Evolutionary conservation across 2,888 invertebrate species (phyloP).

Genomic region (Drosophila mimetica): DNA sequence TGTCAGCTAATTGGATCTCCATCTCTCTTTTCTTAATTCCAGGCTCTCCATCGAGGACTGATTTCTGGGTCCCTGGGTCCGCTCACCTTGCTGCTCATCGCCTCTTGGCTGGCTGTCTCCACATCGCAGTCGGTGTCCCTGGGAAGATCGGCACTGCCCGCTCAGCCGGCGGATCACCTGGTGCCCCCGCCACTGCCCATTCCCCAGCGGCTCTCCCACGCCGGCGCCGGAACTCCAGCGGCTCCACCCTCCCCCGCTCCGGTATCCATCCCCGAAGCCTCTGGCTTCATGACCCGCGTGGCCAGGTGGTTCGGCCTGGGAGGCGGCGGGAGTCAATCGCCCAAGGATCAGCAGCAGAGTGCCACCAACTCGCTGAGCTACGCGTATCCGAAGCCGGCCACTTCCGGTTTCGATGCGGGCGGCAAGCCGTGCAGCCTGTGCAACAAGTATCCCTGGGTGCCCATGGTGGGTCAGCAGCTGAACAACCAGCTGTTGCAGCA

Average conservation of each 20-base stretch:
- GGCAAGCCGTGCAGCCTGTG: constrained; percentile 90
- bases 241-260: not conserved
- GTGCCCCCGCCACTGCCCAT: constrained; percentile 78
- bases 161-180: constrained; percentile 80
- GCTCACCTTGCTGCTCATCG: constrained; percentile 23
- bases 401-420: constrained; percentile 59
- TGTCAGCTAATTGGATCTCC: constrained; percentile 20
- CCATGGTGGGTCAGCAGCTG: constrained; percentile 85
- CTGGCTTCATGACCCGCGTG: constrained; percentile 83
- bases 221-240: constrained; percentile 34
- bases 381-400: constrained; percentile 66
- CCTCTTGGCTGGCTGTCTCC: constrained; percentile 22
- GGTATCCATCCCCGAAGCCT: not conserved
- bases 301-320: constrained; percentile 84
- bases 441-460: constrained; percentile 93
- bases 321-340: constrained; percentile 36
- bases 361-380: constrained; percentile 59
- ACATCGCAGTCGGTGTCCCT: constrained; percentile 15
- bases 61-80: not conserved
- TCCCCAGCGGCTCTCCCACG: constrained; percentile 21
- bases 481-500: constrained; percentile 43
- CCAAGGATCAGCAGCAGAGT: constrained; percentile 73
- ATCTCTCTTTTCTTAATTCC: not conserved
- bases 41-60: constrained; percentile 10
- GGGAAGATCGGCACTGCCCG: constrained; percentile 37